These are phyloP conservation scores for Nesidiocoris tenuis DNA, from an alignment of 2,888 invertebrate species.

Conservation along the genomic window DNA sequence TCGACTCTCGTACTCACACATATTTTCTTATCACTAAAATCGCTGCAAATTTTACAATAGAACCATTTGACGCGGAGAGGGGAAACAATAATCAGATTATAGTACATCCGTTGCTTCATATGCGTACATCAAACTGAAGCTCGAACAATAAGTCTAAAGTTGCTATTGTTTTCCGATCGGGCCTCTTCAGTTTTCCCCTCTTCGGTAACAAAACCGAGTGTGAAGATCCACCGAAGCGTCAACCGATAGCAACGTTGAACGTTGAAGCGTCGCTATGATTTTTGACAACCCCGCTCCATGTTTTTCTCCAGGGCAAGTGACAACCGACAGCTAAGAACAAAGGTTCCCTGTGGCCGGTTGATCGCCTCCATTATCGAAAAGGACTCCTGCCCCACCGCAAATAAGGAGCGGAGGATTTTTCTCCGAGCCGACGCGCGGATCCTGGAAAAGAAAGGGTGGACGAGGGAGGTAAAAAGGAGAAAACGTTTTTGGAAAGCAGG, in stretches of 20 bases:
- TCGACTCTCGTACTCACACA: no score
- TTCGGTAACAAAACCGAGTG: background rate
- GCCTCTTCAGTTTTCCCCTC: background rate
- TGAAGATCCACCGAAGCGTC: conserved; percentile 13
- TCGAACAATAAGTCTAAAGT: background rate
- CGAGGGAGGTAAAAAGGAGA: background rate
- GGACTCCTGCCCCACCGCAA: background rate
- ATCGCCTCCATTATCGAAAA: background rate
- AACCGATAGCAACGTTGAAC: conserved; percentile 1
- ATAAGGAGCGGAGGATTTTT: background rate
- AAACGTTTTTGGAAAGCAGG: background rate
- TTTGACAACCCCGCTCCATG: background rate
- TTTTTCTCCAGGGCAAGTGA: background rate
- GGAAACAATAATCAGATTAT: background rate
- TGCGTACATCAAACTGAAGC: background rate
- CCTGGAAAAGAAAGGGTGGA: conserved; percentile 7
- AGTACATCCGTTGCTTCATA: background rate
- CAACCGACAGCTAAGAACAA: background rate
- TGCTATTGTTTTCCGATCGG: background rate
- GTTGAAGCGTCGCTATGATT: background rate
- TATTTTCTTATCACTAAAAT: no score
- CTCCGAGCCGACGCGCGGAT: background rate
- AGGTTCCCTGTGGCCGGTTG: background rate
- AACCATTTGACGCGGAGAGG: background rate
- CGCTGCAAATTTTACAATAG: background rate